Conservation (phyloP, 2,888 invertebrate genomes). For the Deilephila elpenor region DNA sequence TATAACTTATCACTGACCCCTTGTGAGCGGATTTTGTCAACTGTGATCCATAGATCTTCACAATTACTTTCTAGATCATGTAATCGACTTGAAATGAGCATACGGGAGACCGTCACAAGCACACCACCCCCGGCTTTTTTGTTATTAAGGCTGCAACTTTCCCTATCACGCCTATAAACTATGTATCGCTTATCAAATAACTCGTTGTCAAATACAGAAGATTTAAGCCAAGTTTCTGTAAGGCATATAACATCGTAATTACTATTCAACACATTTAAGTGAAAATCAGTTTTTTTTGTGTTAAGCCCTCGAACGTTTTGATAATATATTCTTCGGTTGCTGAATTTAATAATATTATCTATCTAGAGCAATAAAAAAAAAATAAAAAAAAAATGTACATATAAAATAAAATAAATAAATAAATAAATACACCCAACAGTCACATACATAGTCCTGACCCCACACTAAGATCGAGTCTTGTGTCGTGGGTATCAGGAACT, state of each 20-base stretch:
- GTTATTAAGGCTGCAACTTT: not conserved
- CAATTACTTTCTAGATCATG: not conserved
- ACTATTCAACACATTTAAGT: not conserved
- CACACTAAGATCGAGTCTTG: no score
- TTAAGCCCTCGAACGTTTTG: not conserved
- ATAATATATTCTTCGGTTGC: no score
- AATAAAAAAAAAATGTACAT: no score
- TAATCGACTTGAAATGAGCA: not conserved
- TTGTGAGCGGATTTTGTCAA: not conserved
- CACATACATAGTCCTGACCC: no score
- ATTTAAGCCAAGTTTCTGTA: constrained; percentile 18
- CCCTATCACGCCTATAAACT: constrained; percentile 13
- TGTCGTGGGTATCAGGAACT: no score
- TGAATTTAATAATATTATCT: no score
- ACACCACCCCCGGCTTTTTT: constrained; percentile 15
- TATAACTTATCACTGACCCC: not conserved
- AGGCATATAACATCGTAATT: not conserved
- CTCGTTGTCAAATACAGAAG: not conserved
- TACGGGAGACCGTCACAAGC: not conserved
- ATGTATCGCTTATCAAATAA: constrained; percentile 2
- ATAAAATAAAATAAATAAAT: no score
- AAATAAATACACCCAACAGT: no score
- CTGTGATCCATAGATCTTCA: not conserved
- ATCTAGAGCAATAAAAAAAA: no score
- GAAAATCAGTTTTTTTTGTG: not conserved